Base-by-base conservation (phyloP, 2,113 vertebrate species). In the Bos javanicus region DNA sequence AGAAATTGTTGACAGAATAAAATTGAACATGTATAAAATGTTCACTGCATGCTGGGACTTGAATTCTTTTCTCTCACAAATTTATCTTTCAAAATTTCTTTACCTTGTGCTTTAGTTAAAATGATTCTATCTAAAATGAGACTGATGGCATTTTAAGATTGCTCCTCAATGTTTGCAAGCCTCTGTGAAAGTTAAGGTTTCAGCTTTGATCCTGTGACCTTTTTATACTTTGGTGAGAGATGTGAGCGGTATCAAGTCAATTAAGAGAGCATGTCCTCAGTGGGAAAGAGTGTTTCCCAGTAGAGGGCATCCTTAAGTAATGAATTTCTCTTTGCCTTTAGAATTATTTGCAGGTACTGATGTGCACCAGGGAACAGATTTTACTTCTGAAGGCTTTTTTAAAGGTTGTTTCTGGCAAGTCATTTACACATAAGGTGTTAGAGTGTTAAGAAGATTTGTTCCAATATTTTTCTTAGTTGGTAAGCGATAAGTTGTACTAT, bases 221-320 rank as follows among this genome's bases (percentile, higher is more conserved):
- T 87, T 90, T 95, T 57, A 25, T 84, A 17, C 33, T 82, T 74
- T 26, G 43, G 6, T 64, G 26, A 83, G 67, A 48, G 87, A n/a
- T 52, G 33, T 56, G 21, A 89, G 30, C 16, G 7, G n/a, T 10
- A 30, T 13, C 2, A 43, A 64, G 87, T 43, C 54, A 28, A 11
- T 4, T 26, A 43, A 81, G 80, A 28, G 14, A 57, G 36, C 26
- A 26, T 50, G 83, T 87, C 12, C 3, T 52, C 30, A 48, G n/a
- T 0, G 21, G 91, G 83, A 52, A 93, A 64, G 30, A 33, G 28
- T 25, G 98, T 67, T 87, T 97, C 84, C 98, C 99, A 98, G 97
- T 94, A 99, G 98, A 97, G 98, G 99, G 98, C 98, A 83, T 80
- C 88, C 94, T 98, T 98, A 98, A 2, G 52, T 96, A 97, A 98